A percentile compares a stretch with the other conserved stretches of the same genome.
Evolutionary conservation across 2,888 invertebrate genomes (phyloP).

Genomic region (Drosophila robusta): DNA sequence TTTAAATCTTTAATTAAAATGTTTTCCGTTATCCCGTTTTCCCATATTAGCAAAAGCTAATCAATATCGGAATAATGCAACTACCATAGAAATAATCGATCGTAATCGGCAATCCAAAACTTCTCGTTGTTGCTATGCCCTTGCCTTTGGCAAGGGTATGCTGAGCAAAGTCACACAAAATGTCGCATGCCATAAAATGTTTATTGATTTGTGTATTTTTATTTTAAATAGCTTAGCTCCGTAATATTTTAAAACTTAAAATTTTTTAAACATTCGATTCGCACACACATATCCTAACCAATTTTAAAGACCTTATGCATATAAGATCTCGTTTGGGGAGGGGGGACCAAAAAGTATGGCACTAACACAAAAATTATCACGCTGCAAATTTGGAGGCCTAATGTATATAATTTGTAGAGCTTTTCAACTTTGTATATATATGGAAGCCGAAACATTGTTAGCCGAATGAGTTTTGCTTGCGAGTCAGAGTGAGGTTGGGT

Average conservation of each 20-base stretch:
- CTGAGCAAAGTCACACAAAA: not conserved
- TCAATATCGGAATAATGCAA: no score
- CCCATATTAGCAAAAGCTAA: no score
- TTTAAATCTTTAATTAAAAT: no score
- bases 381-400: not conserved
- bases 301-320: not conserved
- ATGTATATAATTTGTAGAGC: slow-evolving; percentile 11
- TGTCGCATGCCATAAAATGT: not conserved
- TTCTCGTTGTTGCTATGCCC: not conserved
- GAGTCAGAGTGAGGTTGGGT: slow-evolving; percentile 1
- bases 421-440: not conserved
- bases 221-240: not conserved
- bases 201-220: not conserved
- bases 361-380: not conserved
- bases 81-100: no score
- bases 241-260: slow-evolving; percentile 1
- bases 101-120: no score
- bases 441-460: not conserved
- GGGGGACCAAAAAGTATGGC: no score
- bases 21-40: no score
- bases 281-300: slow-evolving; percentile 13
- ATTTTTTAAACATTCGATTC: slow-evolving; percentile 5
- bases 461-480: not conserved
- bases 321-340: no score
- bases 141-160: not conserved